Evolutionary conservation across 2,797 vertebrate genomes (phyloP).

Genomic region (Macrochelys suwanniensis): DNA sequence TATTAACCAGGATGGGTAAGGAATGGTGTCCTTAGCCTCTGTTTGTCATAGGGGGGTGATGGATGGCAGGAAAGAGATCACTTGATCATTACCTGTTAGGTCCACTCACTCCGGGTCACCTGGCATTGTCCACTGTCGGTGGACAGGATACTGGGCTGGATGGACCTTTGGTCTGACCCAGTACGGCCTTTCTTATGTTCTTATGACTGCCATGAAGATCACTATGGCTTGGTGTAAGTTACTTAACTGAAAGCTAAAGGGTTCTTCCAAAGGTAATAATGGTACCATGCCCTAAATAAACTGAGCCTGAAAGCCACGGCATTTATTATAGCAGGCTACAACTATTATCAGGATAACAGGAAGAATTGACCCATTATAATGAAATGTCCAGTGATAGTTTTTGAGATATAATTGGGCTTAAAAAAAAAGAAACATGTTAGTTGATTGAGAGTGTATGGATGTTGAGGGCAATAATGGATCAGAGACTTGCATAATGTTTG

Average conservation of each 20-base stretch:
- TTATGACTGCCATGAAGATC: neutral
- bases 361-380: neutral
- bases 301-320: neutral
- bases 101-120: too few relatives aligned
- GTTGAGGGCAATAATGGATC: constrained; percentile 48
- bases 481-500: neutral
- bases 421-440: constrained; percentile 13
- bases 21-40: too few relatives aligned
- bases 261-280: neutral
- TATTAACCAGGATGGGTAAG: too few relatives aligned
- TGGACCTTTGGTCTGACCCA: too few relatives aligned
- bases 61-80: too few relatives aligned
- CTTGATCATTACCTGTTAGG: too few relatives aligned
- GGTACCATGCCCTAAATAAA: neutral
- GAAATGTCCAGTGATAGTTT: neutral
- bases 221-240: neutral
- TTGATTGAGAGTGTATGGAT: constrained; percentile 53
- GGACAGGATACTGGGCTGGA: too few relatives aligned
- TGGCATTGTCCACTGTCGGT: too few relatives aligned
- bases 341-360: neutral
- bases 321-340: neutral
- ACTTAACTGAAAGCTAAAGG: neutral
- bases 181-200: too few relatives aligned
- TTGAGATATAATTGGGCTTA: neutral
- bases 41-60: too few relatives aligned